Evolutionary conservation across 2,113 vertebrate species (phyloP).

Genomic region (Laticauda laticaudata): DNA sequence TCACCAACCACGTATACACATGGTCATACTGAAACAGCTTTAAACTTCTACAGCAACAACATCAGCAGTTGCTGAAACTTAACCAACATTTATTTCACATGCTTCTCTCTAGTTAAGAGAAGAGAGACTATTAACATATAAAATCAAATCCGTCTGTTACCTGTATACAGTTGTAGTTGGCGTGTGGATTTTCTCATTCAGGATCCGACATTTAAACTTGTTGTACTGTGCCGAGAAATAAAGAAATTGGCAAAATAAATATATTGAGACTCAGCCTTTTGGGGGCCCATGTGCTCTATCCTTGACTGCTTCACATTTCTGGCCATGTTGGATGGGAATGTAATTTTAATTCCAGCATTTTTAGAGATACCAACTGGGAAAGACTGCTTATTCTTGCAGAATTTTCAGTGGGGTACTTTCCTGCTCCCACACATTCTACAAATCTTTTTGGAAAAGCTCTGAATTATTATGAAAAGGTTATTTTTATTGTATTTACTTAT

Average conservation of each 20-base stretch:
- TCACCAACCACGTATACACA: not conserved
- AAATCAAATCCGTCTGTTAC: conserved; percentile 48
- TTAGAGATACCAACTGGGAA: not conserved
- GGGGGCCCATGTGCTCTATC: not conserved
- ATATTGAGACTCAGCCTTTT: fast-evolving
- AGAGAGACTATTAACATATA: not conserved
- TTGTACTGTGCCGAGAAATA: conserved; percentile 66
- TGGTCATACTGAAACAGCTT: no score
- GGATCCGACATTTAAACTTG: conserved; percentile 78
- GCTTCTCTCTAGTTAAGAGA: not conserved
- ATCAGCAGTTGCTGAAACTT: not conserved
- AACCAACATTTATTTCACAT: not conserved
- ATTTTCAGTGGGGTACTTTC: not conserved
- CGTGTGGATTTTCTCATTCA: conserved; percentile 75
- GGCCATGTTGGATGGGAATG: not conserved
- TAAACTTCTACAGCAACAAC: not conserved
- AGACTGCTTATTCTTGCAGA: not conserved
- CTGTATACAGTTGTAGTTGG: conserved; percentile 79
- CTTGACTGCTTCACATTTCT: not conserved
- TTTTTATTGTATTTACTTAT: no score
- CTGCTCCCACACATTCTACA: not conserved
- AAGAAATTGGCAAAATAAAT: not conserved
- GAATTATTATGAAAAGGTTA: not conserved
- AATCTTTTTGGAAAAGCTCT: not conserved
- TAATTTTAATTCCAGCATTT: not conserved